These are phyloP conservation scores for Andrena hattorfiana DNA, from an alignment of 2,888 invertebrate genomes.

Conservation along the genomic window DNA sequence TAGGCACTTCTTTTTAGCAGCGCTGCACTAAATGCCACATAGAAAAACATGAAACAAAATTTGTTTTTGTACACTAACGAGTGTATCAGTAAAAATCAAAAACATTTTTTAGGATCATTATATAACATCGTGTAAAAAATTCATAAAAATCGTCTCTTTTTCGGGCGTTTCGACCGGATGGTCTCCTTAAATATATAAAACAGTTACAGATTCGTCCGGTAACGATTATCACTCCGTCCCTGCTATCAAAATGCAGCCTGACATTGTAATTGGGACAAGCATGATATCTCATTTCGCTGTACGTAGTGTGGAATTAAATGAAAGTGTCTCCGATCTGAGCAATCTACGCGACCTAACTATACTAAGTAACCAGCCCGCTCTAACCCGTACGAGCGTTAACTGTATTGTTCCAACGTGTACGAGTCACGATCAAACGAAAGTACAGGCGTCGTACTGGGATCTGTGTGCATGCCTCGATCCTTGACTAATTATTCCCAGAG, in stretches of 20 bases:
- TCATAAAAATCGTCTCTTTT: no score
- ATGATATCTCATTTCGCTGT: constrained; percentile 30
- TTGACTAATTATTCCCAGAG: neutral
- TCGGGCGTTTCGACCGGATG: no score
- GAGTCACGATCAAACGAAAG: constrained; percentile 25
- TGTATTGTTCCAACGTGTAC: constrained; percentile 4
- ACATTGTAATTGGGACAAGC: constrained; percentile 42
- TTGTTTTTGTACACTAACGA: no score
- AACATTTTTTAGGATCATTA: neutral
- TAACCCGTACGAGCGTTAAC: neutral
- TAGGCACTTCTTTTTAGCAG: no score
- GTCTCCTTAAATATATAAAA: neutral
- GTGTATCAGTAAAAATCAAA: no score
- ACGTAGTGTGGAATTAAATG: constrained; percentile 36
- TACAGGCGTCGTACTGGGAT: neutral
- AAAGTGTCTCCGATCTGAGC: constrained; percentile 39
- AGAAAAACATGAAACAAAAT: no score
- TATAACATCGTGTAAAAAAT: neutral
- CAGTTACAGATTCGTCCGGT: constrained; percentile 18
- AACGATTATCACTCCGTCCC: constrained; percentile 19
- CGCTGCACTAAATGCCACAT: no score
- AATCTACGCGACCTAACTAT: constrained; percentile 13
- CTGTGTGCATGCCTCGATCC: neutral
- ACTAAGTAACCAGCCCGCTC: neutral
- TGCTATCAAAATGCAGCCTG: constrained; percentile 36